phyloP scores from a whole-genome alignment of 2,113 vertebrate genomes.

The Hassar affinis region DNA sequence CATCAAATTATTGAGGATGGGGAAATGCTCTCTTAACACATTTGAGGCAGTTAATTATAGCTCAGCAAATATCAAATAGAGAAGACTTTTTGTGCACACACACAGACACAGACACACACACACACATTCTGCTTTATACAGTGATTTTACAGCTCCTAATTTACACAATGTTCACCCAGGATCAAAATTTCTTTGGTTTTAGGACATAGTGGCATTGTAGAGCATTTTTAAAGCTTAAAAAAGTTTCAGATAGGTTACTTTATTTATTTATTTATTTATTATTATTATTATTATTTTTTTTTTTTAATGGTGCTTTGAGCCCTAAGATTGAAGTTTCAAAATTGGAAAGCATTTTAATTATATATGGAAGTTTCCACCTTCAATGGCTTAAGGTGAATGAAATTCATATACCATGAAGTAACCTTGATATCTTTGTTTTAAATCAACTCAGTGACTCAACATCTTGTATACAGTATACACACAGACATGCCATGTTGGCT shows the following conservation, averaged over 20 bases:
- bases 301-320: neutral
- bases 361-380: neutral
- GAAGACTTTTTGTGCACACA: no score
- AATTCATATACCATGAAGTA: neutral
- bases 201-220: neutral
- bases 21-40: no score
- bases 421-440: conserved; percentile 35
- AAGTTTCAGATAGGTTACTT: neutral
- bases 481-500: conserved; percentile 25
- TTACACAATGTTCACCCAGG: neutral
- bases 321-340: neutral
- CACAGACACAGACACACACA: no score
- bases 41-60: no score
- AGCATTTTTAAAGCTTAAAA: neutral
- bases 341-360: conserved; percentile 1
- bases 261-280: neutral
- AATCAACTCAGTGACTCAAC: conserved; percentile 39
- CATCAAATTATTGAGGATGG: no score
- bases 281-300: neutral
- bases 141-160: neutral
- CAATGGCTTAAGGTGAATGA: conserved; percentile 3
- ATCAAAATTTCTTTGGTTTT: neutral
- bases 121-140: neutral
- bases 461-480: conserved; percentile 38
- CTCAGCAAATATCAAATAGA: no score